Conservation (phyloP, 2,797 vertebrate species). For the Halcyon leucocephala region DNA sequence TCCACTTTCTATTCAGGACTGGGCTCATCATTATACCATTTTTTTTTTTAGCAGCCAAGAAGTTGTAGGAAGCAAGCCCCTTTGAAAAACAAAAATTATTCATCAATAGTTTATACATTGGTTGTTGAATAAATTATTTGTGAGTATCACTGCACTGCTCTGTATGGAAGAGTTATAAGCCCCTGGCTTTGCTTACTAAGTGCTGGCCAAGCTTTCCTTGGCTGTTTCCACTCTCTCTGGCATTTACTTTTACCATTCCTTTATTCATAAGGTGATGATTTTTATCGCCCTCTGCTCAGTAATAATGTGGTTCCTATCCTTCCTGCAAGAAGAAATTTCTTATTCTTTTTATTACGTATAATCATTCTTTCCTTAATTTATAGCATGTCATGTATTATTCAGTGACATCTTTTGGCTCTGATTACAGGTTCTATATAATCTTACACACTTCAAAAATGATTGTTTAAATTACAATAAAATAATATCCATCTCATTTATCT, state of each 20-base stretch:
- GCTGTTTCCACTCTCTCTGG: not conserved
- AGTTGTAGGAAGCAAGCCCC: not conserved
- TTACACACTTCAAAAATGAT: conserved; percentile 66
- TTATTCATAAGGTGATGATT: conserved; percentile 71
- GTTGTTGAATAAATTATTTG: conserved; percentile 30
- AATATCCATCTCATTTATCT: conserved; percentile 71
- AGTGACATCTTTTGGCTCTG: conserved; percentile 72
- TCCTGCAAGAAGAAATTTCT: conserved; percentile 66
- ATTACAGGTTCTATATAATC: conserved; percentile 74
- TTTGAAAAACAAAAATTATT: not conserved
- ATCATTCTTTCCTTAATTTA: conserved; percentile 74
- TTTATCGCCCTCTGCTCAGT: conserved; percentile 63
- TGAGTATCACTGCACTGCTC: not conserved
- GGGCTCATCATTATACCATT: not conserved
- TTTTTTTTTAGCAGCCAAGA: not conserved
- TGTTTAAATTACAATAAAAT: conserved; percentile 77
- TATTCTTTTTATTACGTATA: conserved; percentile 73
- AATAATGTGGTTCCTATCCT: conserved; percentile 66
- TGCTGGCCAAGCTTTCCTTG: conserved; percentile 32
- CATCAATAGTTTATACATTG: not conserved
- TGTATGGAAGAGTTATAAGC: conserved; percentile 20
- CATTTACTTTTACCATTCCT: conserved; percentile 50
- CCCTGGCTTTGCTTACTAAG: conserved; percentile 45
- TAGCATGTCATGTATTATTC: conserved; percentile 74
- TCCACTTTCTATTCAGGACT: not conserved